A percentile compares a stretch with the other conserved stretches of the same genome.
Conservation (phyloP, 2,888 invertebrate genomes). For the Balanococcus diminutus region DNA sequence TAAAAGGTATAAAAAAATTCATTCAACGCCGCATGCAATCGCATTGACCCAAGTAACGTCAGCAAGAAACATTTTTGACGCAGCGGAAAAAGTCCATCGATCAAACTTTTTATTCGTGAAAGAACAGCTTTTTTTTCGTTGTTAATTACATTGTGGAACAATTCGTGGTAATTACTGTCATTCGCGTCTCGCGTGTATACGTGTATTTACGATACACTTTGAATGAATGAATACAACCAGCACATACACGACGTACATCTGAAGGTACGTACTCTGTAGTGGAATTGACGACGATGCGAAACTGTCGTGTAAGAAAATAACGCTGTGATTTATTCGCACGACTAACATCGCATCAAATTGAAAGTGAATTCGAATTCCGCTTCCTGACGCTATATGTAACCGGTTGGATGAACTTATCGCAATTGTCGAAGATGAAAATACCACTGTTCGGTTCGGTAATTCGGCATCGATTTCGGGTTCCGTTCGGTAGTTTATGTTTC, state of each 20-base stretch:
- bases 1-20: background rate
- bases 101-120: constrained; percentile 9
- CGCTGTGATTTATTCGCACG: background rate
- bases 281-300: background rate
- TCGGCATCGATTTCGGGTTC: background rate
- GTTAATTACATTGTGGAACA: background rate
- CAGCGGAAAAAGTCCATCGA: background rate
- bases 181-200: background rate
- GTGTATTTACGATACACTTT: background rate
- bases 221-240: background rate
- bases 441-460: background rate
- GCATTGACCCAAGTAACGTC: background rate
- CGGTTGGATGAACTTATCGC: background rate
- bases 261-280: background rate
- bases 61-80: background rate
- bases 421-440: background rate
- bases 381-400: constrained; percentile 11
- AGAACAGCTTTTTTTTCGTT: background rate
- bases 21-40: background rate
- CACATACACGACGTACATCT: background rate
- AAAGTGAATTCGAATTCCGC: constrained; percentile 16
- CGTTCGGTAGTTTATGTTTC: background rate
- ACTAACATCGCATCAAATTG: constrained; percentile 1
- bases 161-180: constrained; percentile 5
- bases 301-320: constrained; percentile 11